phyloP scores from a whole-genome alignment of 2,113 vertebrate genomes.

The Phycodurus eques region DNA sequence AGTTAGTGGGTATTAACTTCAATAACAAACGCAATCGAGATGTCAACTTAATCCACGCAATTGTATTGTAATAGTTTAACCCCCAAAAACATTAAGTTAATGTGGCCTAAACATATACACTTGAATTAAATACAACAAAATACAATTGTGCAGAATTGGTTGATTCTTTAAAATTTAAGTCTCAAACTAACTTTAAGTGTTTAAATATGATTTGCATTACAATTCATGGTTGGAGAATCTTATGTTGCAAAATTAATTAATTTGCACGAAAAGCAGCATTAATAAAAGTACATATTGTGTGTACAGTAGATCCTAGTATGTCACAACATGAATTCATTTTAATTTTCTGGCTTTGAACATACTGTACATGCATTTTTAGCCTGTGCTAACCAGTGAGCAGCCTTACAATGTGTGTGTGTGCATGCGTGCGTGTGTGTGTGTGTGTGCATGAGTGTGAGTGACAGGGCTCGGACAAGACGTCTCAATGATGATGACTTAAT shows the following conservation, averaged over 20 bases:
- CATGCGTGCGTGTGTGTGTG: background rate
- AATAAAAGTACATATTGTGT: background rate
- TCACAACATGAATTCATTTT: background rate
- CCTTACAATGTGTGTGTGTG: constrained; percentile 5
- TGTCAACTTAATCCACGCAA: background rate
- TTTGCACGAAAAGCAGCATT: background rate
- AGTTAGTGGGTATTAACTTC: background rate
- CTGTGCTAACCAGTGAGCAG: constrained; percentile 9
- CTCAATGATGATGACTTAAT: constrained; percentile 44
- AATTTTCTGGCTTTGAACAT: background rate
- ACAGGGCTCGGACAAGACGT: constrained; percentile 36
- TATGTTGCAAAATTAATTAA: background rate
- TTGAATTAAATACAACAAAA: background rate
- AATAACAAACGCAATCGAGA: background rate
- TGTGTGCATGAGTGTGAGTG: constrained; percentile 20
- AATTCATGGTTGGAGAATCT: background rate
- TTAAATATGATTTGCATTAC: background rate
- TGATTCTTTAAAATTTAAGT: background rate
- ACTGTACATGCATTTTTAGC: background rate
- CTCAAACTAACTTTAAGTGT: background rate
- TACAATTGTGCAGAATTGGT: background rate
- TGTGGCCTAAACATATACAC: background rate
- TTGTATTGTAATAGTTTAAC: background rate
- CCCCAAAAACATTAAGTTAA: background rate
- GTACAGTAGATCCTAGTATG: background rate